Evolutionary conservation across 1,140 invertebrate genomes (phyloP).

Genomic region (Drosophila pachea): DNA sequence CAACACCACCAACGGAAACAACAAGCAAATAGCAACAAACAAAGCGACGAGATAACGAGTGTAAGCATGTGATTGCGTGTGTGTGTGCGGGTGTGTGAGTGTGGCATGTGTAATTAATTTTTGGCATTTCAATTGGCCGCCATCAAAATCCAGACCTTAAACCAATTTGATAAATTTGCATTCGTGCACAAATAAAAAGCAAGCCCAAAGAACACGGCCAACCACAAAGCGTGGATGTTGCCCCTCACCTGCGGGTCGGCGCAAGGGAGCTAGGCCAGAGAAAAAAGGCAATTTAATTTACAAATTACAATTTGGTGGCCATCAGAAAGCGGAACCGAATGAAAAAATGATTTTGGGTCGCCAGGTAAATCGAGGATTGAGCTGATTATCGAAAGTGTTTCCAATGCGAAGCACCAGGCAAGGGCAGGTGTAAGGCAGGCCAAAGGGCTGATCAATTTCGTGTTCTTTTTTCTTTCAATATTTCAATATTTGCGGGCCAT

Average conservation of each 20-base stretch:
- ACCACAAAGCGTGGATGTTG: not conserved
- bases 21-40: no score
- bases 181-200: conserved; percentile 44
- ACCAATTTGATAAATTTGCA: conserved; percentile 74
- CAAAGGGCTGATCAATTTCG: conserved; percentile 13
- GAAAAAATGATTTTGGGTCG: conserved; percentile 29
- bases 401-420: not conserved
- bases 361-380: conserved; percentile 35
- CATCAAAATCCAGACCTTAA: conserved; percentile 59
- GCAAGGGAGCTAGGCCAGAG: conserved; percentile 31
- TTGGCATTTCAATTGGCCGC: conserved; percentile 65
- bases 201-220: conserved; percentile 9
- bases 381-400: conserved; percentile 9
- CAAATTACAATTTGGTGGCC: conserved; percentile 71
- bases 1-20: no score
- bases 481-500: conserved; percentile 9
- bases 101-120: conserved; percentile 69
- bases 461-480: not conserved
- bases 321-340: conserved; percentile 14
- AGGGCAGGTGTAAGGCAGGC: conserved; percentile 11
- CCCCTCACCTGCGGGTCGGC: not conserved
- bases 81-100: conserved; percentile 24
- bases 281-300: conserved; percentile 72
- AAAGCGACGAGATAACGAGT: not conserved
- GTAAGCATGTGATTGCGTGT: conserved; percentile 4